Evolutionary conservation across 2,888 invertebrate species (phyloP).

Genomic region (Endomychus coccineus): DNA sequence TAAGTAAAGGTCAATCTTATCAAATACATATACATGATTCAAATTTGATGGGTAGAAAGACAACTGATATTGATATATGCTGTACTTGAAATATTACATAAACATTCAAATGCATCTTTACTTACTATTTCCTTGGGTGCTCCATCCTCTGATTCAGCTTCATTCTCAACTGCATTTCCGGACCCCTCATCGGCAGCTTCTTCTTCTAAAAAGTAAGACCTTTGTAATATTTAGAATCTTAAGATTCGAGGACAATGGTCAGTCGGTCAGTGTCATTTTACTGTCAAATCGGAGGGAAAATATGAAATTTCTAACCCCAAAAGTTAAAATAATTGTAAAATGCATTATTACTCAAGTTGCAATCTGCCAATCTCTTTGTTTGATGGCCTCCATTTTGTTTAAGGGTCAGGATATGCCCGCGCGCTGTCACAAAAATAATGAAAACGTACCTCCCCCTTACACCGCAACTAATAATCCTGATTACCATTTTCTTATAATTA

Average conservation of each 20-base stretch:
- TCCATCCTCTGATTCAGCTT: constrained; percentile 67
- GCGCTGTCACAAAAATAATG: constrained; percentile 51
- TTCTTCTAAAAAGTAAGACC: constrained; percentile 46
- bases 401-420: constrained; percentile 66
- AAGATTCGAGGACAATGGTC: constrained; percentile 37
- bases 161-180: constrained; percentile 58
- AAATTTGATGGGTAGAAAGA: too few species aligned
- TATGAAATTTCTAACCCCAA: constrained; percentile 39
- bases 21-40: too few species aligned
- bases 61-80: too few species aligned
- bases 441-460: constrained; percentile 41
- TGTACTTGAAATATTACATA: too few species aligned
- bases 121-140: constrained; percentile 52
- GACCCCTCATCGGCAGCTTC: constrained; percentile 63
- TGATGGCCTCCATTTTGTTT: constrained; percentile 73
- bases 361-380: constrained; percentile 66
- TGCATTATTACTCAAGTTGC: constrained; percentile 41
- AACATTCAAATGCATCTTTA: constrained; percentile 9
- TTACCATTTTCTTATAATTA: constrained; percentile 37
- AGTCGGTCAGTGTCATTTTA: constrained; percentile 33
- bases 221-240: background rate
- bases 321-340: constrained; percentile 19
- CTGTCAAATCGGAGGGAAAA: constrained; percentile 38
- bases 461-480: constrained; percentile 36
- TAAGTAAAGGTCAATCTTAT: too few species aligned